Evolutionary conservation across 2,888 invertebrate species (phyloP), one percentile per base, ranked within the genome.

Genomic region (Lordiphosa fenestrarum): DNA sequence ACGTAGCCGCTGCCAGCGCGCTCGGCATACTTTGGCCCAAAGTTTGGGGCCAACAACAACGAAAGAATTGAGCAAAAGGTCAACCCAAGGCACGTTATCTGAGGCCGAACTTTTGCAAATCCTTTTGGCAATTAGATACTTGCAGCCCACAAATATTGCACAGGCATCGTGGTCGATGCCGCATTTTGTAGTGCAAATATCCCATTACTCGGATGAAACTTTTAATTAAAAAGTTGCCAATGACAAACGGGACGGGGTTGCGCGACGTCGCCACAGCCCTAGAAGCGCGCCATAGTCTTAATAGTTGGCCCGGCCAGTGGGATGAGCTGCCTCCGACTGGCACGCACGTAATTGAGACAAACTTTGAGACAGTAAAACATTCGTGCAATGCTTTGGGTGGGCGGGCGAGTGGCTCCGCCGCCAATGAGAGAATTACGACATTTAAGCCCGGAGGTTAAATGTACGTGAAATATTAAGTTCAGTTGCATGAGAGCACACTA

Each of bases 141-240:
- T 66, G 75, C 66, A 71, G 69, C 71, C 80, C 78, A 73, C 78
- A 84, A 84, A 84, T 82, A 84, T 67, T 68, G 69, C 72, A 60
- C 58, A 66, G 70, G 71, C 66, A 80, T 68, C 60, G 69, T 76
- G 74, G 84, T 66, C 67, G 67, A 58, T 63, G 62, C 82, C 60
- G 83, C 85, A 74, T 82, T 68, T 81, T 71, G 66, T 64, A 75
- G 75, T 77, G 70, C 77, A 82, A 82, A 80, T 83, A 83, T 83
- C 81, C 71, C 81, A 84, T 84, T 83, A 84, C 85, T 72, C 67
- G 70, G 73, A 70, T 72, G 75, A 86, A 85, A 85, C 77, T 85
- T 85, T 85, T 85, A 85, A 85, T 85, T 85, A 85, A 86, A 84
- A 84, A 77, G 80, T 73, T 81, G 63, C 77, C 81, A 83, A 76